Conservation (phyloP, 2,113 vertebrate species). For the Nothocercus julius region DNA sequence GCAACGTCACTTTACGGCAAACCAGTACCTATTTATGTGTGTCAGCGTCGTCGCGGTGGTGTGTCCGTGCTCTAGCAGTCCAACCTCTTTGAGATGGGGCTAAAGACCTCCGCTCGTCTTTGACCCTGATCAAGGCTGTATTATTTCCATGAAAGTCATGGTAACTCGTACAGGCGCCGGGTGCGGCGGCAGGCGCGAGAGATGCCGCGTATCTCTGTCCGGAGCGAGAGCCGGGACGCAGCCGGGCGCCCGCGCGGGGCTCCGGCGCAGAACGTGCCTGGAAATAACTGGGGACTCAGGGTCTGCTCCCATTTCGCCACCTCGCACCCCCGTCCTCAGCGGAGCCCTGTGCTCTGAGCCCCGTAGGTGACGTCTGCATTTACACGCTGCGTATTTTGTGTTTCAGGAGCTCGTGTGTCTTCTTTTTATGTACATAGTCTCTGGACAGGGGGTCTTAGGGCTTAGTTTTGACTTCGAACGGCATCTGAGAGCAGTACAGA, state of each 20-base stretch:
- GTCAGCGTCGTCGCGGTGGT: background rate
- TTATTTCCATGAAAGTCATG: slow-evolving; percentile 62
- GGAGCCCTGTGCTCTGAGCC: background rate
- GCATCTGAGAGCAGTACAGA: background rate
- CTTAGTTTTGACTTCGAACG: background rate
- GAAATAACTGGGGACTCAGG: slow-evolving; percentile 49
- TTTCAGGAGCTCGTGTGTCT: slow-evolving; percentile 13
- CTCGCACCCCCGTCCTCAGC: slow-evolving; percentile 8
- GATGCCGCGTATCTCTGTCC: background rate
- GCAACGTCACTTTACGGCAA: slow-evolving; percentile 62
- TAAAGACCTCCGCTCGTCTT: slow-evolving; percentile 55
- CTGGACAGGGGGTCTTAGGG: background rate
- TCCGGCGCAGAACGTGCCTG: background rate
- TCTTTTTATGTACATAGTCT: slow-evolving; percentile 54
- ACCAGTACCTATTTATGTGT: background rate
- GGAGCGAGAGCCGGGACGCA: no score
- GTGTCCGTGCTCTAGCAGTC: slow-evolving; percentile 10
- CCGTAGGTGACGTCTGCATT: slow-evolving; percentile 20
- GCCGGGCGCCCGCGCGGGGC: no score
- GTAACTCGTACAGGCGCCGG: slow-evolving; percentile 35
- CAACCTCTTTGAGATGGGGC: slow-evolving; percentile 54
- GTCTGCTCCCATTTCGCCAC: background rate
- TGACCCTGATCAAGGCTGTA: slow-evolving; percentile 59
- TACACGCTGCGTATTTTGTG: slow-evolving; percentile 70
- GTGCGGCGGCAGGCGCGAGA: background rate